These are phyloP conservation scores for Hirtodrosophila cameraria DNA, from an alignment of 2,888 invertebrate species.

Conservation along the genomic window DNA sequence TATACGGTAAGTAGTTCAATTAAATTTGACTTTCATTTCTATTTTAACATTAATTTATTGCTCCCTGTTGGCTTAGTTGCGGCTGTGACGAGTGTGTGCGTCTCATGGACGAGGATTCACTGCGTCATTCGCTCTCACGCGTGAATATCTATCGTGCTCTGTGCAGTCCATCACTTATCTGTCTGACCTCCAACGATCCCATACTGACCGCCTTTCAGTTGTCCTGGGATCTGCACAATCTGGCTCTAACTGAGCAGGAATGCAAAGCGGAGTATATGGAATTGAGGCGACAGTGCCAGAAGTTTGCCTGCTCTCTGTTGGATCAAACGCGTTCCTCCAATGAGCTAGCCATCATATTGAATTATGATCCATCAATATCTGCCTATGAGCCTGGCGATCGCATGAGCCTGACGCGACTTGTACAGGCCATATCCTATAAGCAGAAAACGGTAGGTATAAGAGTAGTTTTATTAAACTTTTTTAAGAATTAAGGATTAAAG, in stretches of 20 bases:
- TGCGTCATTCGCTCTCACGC: conserved; percentile 93
- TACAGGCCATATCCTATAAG: conserved; percentile 95
- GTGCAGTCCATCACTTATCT: conserved; percentile 96
- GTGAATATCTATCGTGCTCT: conserved; percentile 97
- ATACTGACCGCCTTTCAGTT: conserved; percentile 96
- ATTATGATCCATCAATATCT: conserved; percentile 92
- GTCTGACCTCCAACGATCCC: conserved; percentile 95
- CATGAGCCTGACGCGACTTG: conserved; percentile 93
- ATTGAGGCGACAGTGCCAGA: conserved; percentile 93
- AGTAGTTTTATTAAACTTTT: too few species aligned
- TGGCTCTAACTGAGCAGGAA: conserved; percentile 97
- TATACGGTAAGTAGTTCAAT: conserved; percentile 86
- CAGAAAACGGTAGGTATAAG: conserved; percentile 92
- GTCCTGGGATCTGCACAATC: conserved; percentile 95
- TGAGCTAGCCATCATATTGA: conserved; percentile 96
- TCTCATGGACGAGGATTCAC: conserved; percentile 89
- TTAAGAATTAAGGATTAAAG: too few species aligned
- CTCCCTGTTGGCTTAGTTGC: conserved; percentile 85
- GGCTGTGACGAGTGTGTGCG: conserved; percentile 95
- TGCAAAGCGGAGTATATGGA: conserved; percentile 95
- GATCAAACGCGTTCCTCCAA: conserved; percentile 96
- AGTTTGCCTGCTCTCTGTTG: conserved; percentile 95
- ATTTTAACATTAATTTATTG: not conserved
- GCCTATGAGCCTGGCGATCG: conserved; percentile 91
- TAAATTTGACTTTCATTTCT: too few species aligned